Evolutionary conservation across 2,113 vertebrate species (phyloP).

Genomic region (Dicaeum eximium): DNA sequence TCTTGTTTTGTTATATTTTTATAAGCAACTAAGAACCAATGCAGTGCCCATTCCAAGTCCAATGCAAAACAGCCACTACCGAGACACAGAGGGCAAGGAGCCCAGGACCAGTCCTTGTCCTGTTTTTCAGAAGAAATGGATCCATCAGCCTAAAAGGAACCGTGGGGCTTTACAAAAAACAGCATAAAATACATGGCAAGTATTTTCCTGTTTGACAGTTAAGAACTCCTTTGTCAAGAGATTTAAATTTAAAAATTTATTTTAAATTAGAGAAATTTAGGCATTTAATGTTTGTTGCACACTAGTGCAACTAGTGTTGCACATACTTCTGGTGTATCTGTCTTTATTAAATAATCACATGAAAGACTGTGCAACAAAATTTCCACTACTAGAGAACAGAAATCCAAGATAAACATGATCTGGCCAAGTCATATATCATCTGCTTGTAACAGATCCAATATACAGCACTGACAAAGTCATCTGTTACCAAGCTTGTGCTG

Average conservation of each 20-base stretch:
- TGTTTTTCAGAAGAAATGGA: neutral
- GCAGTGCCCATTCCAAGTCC: neutral
- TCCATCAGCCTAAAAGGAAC: neutral
- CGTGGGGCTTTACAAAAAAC: neutral
- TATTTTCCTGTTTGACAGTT: neutral
- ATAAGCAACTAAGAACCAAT: neutral
- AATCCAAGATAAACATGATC: neutral
- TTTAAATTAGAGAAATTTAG: neutral
- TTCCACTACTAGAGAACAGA: neutral
- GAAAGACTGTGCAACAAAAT: neutral
- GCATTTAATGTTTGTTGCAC: neutral
- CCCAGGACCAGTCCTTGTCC: neutral
- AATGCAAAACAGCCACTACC: neutral
- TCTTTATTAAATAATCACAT: neutral
- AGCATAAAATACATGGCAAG: neutral
- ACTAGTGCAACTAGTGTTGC: neutral
- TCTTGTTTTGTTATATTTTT: neutral
- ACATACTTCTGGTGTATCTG: neutral
- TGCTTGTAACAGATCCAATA: constrained; percentile 24
- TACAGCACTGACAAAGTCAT: neutral
- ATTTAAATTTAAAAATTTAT: neutral
- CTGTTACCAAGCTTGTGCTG: constrained; percentile 26
- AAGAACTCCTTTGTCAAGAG: neutral
- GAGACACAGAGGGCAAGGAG: neutral
- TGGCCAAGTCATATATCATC: constrained; percentile 24